Conservation (phyloP, 2,113 vertebrate species). For the Stegastes partitus region DNA sequence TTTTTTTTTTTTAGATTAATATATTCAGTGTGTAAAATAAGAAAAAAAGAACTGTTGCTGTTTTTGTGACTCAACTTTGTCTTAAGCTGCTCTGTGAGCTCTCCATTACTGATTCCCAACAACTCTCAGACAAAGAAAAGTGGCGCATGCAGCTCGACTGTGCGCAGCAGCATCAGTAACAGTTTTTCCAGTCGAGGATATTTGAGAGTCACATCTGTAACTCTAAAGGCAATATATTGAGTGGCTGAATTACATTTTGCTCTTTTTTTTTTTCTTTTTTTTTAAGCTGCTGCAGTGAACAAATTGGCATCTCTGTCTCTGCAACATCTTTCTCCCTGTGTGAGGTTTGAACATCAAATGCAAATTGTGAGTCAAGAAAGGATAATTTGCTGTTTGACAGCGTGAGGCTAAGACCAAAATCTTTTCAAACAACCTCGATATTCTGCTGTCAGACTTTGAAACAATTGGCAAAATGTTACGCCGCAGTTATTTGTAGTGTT, state of each 20-base stretch:
- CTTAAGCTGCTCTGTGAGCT: conserved; percentile 4
- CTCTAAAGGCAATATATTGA: conserved; percentile 23
- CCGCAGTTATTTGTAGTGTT: not conserved
- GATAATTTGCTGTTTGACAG: conserved; percentile 42
- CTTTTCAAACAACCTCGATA: conserved; percentile 24
- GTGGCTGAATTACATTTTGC: not conserved
- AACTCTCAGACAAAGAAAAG: conserved; percentile 7
- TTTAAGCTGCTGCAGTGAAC: conserved; percentile 12
- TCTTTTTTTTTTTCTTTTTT: too few species aligned
- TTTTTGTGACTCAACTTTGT: not conserved
- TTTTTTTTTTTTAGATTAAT: not conserved
- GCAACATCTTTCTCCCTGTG: conserved; percentile 12
- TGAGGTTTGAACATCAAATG: not conserved
- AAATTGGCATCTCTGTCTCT: conserved; percentile 27
- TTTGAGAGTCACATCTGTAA: conserved; percentile 40
- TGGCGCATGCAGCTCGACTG: conserved; percentile 9
- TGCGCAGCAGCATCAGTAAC: conserved; percentile 24
- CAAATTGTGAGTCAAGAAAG: conserved; percentile 41
- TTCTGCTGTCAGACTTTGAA: conserved; percentile 31
- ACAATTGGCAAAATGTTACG: not conserved
- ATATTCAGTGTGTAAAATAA: not conserved
- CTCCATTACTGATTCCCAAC: not conserved
- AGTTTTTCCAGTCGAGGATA: conserved; percentile 17
- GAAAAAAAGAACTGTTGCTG: not conserved
- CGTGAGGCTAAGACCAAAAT: conserved; percentile 26